Evolutionary conservation across 2,888 invertebrate species (phyloP).

Genomic region (Rhogogaster chlorosoma): DNA sequence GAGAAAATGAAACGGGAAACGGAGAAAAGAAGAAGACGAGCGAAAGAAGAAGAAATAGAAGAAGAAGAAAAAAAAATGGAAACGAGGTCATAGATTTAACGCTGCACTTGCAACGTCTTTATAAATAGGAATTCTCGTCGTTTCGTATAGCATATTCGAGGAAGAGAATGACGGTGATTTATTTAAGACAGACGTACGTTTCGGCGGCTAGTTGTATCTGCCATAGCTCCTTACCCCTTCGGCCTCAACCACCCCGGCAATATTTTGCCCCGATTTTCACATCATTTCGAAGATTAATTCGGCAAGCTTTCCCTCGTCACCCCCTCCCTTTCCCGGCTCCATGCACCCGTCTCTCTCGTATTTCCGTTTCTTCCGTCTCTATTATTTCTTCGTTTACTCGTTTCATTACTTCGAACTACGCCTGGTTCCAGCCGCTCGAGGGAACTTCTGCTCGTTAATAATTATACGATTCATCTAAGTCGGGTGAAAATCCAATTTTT

Average conservation of each 20-base stretch:
- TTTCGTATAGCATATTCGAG: conserved; percentile 52
- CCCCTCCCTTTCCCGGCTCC: conserved; percentile 29
- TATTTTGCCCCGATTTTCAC: conserved; percentile 56
- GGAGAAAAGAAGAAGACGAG: conserved; percentile 47
- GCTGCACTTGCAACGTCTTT: conserved; percentile 9
- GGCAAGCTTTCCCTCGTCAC: conserved; percentile 57
- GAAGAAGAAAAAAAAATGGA: conserved; percentile 19
- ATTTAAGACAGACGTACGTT: conserved; percentile 67
- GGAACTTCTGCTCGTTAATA: conserved; percentile 39
- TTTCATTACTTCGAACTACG: conserved; percentile 31
- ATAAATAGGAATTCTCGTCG: neutral
- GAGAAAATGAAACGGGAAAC: conserved; percentile 39
- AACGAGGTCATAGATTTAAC: conserved; percentile 29
- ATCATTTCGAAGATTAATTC: conserved; percentile 72
- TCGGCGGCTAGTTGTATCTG: conserved; percentile 60
- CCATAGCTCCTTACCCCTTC: conserved; percentile 52
- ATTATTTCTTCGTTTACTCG: conserved; percentile 39
- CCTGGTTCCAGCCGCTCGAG: neutral
- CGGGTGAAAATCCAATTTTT: neutral
- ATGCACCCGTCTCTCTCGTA: neutral
- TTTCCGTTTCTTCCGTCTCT: conserved; percentile 18
- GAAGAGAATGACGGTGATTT: conserved; percentile 61
- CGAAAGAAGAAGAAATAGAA: too few species aligned
- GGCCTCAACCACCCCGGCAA: conserved; percentile 32
- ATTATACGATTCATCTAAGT: conserved; percentile 34